Percentiles rank a stretch among this genome's conserved stretches.
Evolutionary conservation across 2,113 vertebrate genomes (phyloP).

Genomic region (Zapus hudsonius): DNA sequence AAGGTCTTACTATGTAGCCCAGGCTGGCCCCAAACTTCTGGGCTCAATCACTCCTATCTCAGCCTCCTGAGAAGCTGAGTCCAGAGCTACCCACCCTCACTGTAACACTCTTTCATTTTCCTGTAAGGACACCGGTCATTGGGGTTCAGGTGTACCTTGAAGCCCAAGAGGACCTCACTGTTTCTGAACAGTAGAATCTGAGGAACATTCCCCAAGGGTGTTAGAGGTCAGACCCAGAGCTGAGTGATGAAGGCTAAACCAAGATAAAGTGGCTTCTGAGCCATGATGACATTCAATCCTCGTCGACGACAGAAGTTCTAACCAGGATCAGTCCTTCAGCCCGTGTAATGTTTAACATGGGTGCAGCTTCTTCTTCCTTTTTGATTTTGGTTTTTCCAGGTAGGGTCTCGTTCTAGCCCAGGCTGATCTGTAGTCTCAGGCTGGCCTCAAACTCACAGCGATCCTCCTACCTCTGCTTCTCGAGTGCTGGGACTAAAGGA

Average conservation of each 20-base stretch:
- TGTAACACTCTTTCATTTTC: not conserved
- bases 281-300: too few relatives aligned
- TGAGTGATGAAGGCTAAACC: not conserved
- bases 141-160: not conserved
- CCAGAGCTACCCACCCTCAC: not conserved
- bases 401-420: too few relatives aligned
- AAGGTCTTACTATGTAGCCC: not conserved
- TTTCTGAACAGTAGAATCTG: too few relatives aligned
- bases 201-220: too few relatives aligned
- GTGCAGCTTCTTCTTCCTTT: not conserved
- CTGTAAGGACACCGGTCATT: not conserved
- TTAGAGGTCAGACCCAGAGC: too few relatives aligned
- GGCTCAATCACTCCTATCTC: not conserved
- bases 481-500: too few relatives aligned
- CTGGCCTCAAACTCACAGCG: too few relatives aligned
- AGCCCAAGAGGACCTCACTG: not conserved
- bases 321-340: not conserved
- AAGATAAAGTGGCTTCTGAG: not conserved
- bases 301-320: too few relatives aligned
- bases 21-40: not conserved
- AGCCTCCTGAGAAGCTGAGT: not conserved
- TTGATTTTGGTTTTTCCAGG: too few relatives aligned
- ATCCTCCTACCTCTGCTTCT: too few relatives aligned
- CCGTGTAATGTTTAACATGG: not conserved
- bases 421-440: too few relatives aligned